A percentile compares a stretch with the other conserved stretches of the same genome.
These are phyloP conservation scores for Globodera ellingtonae DNA, from an alignment of 1,140 invertebrate species.

Conservation along the genomic window DNA sequence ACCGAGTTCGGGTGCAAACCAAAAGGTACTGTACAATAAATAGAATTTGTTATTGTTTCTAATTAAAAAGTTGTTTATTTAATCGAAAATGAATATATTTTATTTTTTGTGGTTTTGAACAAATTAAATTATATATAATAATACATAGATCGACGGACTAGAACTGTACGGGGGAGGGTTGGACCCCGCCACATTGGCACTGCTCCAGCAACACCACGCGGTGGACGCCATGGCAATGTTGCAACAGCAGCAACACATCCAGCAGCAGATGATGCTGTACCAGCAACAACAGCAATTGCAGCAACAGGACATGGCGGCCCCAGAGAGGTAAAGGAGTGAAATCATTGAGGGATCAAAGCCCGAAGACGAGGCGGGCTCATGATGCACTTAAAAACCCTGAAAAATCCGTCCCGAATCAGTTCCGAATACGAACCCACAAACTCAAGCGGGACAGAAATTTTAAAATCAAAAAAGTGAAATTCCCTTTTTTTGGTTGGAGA, in stretches of 20 bases:
- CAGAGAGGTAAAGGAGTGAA: background rate
- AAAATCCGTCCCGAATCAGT: background rate
- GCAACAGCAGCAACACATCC: constrained; percentile 16
- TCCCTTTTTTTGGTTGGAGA: no score
- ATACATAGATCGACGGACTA: background rate
- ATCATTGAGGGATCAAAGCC: background rate
- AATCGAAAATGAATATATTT: no score
- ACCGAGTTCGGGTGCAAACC: background rate
- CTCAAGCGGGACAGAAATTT: no score
- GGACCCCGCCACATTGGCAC: constrained; percentile 6
- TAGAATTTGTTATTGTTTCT: background rate
- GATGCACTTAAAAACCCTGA: background rate
- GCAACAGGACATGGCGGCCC: background rate
- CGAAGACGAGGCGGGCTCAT: background rate
- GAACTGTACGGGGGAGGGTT: constrained; percentile 6
- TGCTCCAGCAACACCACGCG: constrained; percentile 3
- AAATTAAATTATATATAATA: constrained; percentile 5
- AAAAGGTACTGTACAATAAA: constrained; percentile 6
- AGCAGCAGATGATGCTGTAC: background rate
- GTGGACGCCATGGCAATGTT: background rate
- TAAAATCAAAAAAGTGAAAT: no score
- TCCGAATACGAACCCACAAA: background rate
- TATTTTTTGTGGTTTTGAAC: background rate
- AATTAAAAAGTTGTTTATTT: no score
- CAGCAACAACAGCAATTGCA: constrained; percentile 26